phyloP scores from a whole-genome alignment of 2,113 vertebrate species.

The Hymenochirus boettgeri region DNA sequence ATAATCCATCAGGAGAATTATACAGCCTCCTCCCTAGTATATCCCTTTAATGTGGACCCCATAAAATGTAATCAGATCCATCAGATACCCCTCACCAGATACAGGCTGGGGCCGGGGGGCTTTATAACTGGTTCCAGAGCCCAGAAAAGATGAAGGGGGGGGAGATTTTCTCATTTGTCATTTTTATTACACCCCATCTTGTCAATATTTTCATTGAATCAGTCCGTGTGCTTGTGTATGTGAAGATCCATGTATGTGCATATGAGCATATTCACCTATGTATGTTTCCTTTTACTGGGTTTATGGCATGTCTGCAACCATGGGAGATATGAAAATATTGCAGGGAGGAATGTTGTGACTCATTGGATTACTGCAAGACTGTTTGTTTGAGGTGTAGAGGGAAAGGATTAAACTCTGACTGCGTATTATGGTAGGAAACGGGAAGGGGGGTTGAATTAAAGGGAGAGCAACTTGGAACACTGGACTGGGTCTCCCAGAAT shows the following conservation, averaged over 20 bases:
- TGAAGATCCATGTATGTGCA: too few species aligned
- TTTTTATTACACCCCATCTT: background rate
- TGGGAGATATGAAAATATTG: background rate
- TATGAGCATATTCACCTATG: too few species aligned
- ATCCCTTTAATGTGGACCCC: slow-evolving; percentile 19
- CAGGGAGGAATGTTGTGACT: background rate
- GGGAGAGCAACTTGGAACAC: too few species aligned
- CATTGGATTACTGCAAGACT: background rate
- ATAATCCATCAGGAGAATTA: background rate
- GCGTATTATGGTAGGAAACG: background rate
- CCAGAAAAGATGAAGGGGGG: too few species aligned
- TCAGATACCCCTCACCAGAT: slow-evolving; percentile 1
- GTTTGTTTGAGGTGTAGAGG: slow-evolving; percentile 3
- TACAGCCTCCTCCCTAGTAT: background rate
- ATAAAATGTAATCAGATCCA: slow-evolving; percentile 10
- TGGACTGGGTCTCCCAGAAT: too few species aligned
- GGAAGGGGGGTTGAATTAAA: too few species aligned
- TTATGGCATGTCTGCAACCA: background rate
- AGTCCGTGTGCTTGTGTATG: background rate
- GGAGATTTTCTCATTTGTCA: background rate
- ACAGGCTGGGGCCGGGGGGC: too few species aligned
- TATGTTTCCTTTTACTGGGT: background rate
- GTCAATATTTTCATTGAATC: background rate
- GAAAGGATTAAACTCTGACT: slow-evolving; percentile 3
- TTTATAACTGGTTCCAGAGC: background rate